Conservation (phyloP, 1,140 invertebrate species). For the Solen grandis region DNA sequence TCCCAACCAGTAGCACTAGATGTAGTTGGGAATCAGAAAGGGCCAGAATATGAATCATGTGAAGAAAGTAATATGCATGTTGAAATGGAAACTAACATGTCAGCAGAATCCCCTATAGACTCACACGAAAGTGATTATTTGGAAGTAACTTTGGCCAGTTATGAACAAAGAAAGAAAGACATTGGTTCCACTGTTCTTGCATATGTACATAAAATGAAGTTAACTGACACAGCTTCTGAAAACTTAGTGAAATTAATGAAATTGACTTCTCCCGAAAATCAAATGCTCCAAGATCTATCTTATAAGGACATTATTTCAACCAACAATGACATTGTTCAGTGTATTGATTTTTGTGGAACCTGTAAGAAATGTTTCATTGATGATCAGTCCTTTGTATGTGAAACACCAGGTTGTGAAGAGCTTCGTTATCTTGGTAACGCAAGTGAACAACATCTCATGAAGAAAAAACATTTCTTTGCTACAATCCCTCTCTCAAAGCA, state of each 20-base stretch:
- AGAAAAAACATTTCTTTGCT: not conserved
- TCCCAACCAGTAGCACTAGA: not conserved
- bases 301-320: not conserved
- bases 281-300: not conserved
- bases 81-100: too few relatives aligned
- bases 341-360: constrained; percentile 6
- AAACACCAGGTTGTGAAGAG: not conserved
- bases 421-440: not conserved
- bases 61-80: not conserved
- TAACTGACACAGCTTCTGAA: constrained; percentile 5
- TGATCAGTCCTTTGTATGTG: not conserved
- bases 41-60: not conserved
- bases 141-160: too few relatives aligned
- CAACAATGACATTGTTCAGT: too few relatives aligned
- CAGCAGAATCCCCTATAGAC: too few relatives aligned
- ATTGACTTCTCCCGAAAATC: not conserved
- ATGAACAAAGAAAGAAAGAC: too few relatives aligned
- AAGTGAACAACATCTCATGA: not conserved
- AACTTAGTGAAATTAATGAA: too few relatives aligned
- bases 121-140: not conserved
- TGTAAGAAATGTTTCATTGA: not conserved
- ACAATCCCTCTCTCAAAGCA: not conserved
- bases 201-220: constrained; percentile 11
- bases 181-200: too few relatives aligned
- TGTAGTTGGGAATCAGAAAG: not conserved